A percentile compares a stretch with the other conserved stretches of the same genome.
phyloP scores from a whole-genome alignment of 1,140 invertebrate genomes.

The Pantala flavescens region DNA sequence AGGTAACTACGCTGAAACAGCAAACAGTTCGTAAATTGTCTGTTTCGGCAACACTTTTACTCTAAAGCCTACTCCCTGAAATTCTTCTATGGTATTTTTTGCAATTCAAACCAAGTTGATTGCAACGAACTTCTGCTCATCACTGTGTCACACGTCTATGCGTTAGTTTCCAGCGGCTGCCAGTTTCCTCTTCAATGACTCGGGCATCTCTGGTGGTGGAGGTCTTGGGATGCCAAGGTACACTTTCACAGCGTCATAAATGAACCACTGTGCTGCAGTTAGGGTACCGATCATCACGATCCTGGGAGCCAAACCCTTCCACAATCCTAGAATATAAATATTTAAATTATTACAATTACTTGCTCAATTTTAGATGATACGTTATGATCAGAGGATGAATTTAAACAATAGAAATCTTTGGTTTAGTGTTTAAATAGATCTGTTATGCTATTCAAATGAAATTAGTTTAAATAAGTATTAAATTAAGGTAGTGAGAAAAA shows the following conservation, averaged over 20 bases:
- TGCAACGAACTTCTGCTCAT: background rate
- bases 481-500: too few relatives aligned
- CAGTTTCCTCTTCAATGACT: slow-evolving; percentile 80
- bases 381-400: too few relatives aligned
- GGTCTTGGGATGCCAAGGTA: slow-evolving; percentile 61
- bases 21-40: background rate
- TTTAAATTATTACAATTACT: background rate
- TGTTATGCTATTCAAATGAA: too few relatives aligned
- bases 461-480: too few relatives aligned
- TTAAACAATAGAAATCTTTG: too few relatives aligned
- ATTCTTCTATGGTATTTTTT: background rate
- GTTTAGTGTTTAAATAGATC: too few relatives aligned
- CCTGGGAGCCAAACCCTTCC: slow-evolving; percentile 71
- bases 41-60: background rate
- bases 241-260: slow-evolving; percentile 72
- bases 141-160: background rate
- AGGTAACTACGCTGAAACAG: background rate
- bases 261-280: slow-evolving; percentile 81
- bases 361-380: too few relatives aligned
- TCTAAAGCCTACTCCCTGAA: background rate
- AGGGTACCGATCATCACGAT: slow-evolving; percentile 86
- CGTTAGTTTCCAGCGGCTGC: slow-evolving; percentile 32
- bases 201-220: slow-evolving; percentile 97
- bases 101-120: background rate
- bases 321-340: slow-evolving; percentile 47